phyloP scores from a whole-genome alignment of 1,140 invertebrate species.

The Brachionus koreanus region DNA sequence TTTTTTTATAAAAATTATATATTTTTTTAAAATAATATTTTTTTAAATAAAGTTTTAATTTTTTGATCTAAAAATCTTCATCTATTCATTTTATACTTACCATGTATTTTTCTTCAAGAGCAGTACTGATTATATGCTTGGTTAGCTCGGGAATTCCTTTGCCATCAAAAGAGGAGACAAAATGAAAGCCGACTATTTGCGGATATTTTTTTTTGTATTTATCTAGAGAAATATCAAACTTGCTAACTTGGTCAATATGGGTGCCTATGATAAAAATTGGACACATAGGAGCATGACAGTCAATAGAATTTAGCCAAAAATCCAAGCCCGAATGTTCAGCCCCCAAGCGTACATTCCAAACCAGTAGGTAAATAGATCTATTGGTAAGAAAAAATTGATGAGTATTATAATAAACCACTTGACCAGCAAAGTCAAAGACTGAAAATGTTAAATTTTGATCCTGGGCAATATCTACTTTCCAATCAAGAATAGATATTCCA shows the following conservation, averaged over 20 bases:
- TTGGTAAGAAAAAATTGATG: constrained; percentile 59
- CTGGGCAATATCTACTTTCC: constrained; percentile 46
- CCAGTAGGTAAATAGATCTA: constrained; percentile 55
- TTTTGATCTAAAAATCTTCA: not conserved
- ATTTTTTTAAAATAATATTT: too few relatives aligned
- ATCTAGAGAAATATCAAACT: constrained; percentile 48
- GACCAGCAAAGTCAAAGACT: constrained; percentile 58
- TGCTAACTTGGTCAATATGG: constrained; percentile 55
- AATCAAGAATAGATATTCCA: constrained; percentile 55
- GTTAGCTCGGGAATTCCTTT: constrained; percentile 47
- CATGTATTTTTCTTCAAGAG: constrained; percentile 45
- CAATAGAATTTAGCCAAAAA: constrained; percentile 58
- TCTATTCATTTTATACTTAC: not conserved
- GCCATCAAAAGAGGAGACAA: constrained; percentile 53
- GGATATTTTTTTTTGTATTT: constrained; percentile 50
- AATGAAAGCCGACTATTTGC: constrained; percentile 53
- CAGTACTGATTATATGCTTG: not conserved
- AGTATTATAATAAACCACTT: constrained; percentile 59
- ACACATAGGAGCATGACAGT: constrained; percentile 55
- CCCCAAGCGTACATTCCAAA: constrained; percentile 56
- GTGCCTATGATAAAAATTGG: constrained; percentile 56
- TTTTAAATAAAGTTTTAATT: too few relatives aligned
- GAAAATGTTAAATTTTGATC: constrained; percentile 48
- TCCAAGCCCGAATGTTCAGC: constrained; percentile 57
- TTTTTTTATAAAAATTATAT: too few relatives aligned